Conservation (phyloP, 2,113 vertebrate genomes). For the Plecturocebus donacophilus region DNA sequence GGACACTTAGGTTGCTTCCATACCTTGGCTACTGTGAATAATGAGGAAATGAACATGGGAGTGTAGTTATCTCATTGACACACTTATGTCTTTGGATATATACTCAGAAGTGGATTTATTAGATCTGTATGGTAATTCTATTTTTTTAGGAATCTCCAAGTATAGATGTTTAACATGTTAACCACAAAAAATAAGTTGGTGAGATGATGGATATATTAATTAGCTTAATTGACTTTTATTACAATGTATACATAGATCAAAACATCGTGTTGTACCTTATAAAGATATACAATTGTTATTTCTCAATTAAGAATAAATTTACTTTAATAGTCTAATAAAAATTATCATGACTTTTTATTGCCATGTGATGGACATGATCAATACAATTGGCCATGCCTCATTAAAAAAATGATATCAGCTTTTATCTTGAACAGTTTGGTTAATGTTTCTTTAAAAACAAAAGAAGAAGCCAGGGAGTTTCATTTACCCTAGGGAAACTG, state of each 20-base stretch:
- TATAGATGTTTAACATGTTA: background rate
- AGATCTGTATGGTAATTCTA: background rate
- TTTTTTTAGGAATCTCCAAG: background rate
- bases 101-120: background rate
- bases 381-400: background rate
- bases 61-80: background rate
- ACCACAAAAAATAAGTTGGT: background rate
- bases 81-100: background rate
- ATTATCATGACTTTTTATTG: background rate
- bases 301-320: background rate
- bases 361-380: background rate
- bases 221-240: background rate
- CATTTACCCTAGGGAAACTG: constrained; percentile 32
- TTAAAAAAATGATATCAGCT: background rate
- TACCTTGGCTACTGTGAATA: background rate
- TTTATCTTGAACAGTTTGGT: background rate
- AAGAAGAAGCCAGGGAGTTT: background rate
- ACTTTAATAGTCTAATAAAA: background rate
- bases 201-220: background rate
- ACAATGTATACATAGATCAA: background rate
- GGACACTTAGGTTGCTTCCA: background rate
- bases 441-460: background rate
- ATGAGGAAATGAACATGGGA: background rate
- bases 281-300: background rate
- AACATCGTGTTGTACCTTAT: background rate